These are phyloP conservation scores for Limanda limanda DNA, from an alignment of 2,113 vertebrate species.

Conservation along the genomic window DNA sequence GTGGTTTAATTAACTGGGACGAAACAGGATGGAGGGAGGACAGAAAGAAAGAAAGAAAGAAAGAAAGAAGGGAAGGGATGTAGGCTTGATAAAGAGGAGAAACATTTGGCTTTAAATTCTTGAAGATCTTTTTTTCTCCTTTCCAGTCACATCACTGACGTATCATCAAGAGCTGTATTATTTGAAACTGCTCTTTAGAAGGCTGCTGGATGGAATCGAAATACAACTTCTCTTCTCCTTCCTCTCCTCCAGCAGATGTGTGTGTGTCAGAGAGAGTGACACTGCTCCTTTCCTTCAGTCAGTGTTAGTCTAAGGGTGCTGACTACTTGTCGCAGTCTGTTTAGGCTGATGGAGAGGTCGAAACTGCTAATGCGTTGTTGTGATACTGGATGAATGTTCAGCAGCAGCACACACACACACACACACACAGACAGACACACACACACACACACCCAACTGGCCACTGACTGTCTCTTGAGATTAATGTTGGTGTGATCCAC, in stretches of 20 bases:
- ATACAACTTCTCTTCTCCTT: not conserved
- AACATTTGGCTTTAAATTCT: slow-evolving; percentile 10
- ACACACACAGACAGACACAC: slow-evolving; percentile 24
- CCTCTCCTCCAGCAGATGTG: not conserved
- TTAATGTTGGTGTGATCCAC: slow-evolving; percentile 83
- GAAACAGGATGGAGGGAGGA: slow-evolving; percentile 36
- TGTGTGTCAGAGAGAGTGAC: slow-evolving; percentile 14
- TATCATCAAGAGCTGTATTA: not conserved
- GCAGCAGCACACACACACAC: slow-evolving; percentile 27
- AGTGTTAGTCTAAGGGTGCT: slow-evolving; percentile 38
- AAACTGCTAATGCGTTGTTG: slow-evolving; percentile 69
- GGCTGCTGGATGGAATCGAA: not conserved
- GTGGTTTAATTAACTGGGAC: slow-evolving; percentile 72
- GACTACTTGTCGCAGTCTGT: slow-evolving; percentile 64
- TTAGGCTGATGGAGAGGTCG: slow-evolving; percentile 61
- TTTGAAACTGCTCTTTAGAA: not conserved
- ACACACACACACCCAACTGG: slow-evolving; percentile 47
- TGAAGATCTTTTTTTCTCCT: not conserved
- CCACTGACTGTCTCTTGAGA: slow-evolving; percentile 80
- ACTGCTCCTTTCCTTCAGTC: slow-evolving; percentile 35
- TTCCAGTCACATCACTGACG: not conserved
- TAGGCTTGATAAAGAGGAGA: slow-evolving; percentile 23
- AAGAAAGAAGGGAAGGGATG: slow-evolving; percentile 33
- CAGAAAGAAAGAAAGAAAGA: not conserved
- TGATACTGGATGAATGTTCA: slow-evolving; percentile 72